phyloP scores from a whole-genome alignment of 2,888 invertebrate genomes.

The Chymomyza caudatula region DNA sequence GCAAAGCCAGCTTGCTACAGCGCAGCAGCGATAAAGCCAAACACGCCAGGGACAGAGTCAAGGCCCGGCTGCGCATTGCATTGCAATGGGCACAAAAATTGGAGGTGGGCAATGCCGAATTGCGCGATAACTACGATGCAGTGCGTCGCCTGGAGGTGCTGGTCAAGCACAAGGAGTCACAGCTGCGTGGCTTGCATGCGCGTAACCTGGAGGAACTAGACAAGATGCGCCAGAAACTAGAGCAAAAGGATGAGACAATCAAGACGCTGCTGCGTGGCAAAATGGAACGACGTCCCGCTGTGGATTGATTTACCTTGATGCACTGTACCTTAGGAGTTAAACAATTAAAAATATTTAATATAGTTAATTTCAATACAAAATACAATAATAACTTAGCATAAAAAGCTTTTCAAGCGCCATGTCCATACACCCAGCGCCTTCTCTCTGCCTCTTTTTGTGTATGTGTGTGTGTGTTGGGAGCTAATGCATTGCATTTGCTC shows the following conservation, averaged over 20 bases:
- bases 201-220: slow-evolving; percentile 75
- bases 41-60: slow-evolving; percentile 74
- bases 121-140: slow-evolving; percentile 74
- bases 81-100: slow-evolving; percentile 76
- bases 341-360: slow-evolving; percentile 71
- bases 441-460: background rate
- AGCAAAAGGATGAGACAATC: slow-evolving; percentile 77
- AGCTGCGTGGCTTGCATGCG: slow-evolving; percentile 74
- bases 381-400: slow-evolving; percentile 67
- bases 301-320: slow-evolving; percentile 29
- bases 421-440: slow-evolving; percentile 32
- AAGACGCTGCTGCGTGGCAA: slow-evolving; percentile 67
- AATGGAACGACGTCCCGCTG: slow-evolving; percentile 59
- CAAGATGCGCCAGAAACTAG: slow-evolving; percentile 71
- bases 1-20: slow-evolving; percentile 55
- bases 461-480: background rate
- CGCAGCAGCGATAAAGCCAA: slow-evolving; percentile 70
- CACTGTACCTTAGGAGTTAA: background rate
- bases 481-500: background rate
- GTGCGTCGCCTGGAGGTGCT: slow-evolving; percentile 75
- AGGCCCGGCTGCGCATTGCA: slow-evolving; percentile 74
- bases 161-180: slow-evolving; percentile 77
- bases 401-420: slow-evolving; percentile 66
- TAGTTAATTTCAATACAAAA: slow-evolving; percentile 72
- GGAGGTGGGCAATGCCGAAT: slow-evolving; percentile 72